Conservation (phyloP, 2,888 invertebrate genomes). For the Drosophila ustulata region DNA sequence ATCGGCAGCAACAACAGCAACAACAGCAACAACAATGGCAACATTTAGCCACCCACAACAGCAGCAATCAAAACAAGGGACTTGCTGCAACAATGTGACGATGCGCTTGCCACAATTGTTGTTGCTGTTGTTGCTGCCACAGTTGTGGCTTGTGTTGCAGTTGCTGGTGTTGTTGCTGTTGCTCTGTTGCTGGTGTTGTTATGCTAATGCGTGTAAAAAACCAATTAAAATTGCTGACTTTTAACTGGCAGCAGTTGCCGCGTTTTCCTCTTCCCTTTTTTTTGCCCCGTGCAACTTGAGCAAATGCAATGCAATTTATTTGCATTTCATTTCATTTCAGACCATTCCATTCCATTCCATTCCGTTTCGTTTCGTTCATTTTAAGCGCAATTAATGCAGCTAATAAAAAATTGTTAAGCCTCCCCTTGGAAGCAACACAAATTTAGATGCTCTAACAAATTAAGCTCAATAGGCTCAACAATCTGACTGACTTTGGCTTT, state of each 20-base stretch:
- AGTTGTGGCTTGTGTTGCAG: conserved; percentile 6
- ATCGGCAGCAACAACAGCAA: conserved; percentile 9
- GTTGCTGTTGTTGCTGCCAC: conserved; percentile 12
- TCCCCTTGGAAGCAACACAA: neutral
- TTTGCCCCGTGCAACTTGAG: conserved; percentile 33
- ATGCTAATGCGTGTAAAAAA: conserved; percentile 71
- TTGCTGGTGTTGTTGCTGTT: conserved; percentile 24
- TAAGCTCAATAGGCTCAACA: neutral
- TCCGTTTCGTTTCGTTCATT: conserved; percentile 51
- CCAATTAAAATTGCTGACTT: conserved; percentile 68
- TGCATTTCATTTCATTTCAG: conserved; percentile 44
- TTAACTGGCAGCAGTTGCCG: conserved; percentile 37
- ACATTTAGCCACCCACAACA: conserved; percentile 32
- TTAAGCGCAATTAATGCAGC: conserved; percentile 65
- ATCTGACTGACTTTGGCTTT: neutral
- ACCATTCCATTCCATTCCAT: conserved; percentile 27
- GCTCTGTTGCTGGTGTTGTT: conserved; percentile 35
- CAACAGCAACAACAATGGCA: conserved; percentile 14
- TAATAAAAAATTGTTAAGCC: conserved; percentile 41
- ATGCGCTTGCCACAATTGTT: conserved; percentile 22
- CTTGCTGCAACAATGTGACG: conserved; percentile 31
- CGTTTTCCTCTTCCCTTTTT: conserved; percentile 4
- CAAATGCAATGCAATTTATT: conserved; percentile 69
- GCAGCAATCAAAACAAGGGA: conserved; percentile 8
- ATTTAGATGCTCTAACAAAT: conserved; percentile 11